phyloP scores from a whole-genome alignment of 2,113 vertebrate species.

The Sphyrna mokarran region DNA sequence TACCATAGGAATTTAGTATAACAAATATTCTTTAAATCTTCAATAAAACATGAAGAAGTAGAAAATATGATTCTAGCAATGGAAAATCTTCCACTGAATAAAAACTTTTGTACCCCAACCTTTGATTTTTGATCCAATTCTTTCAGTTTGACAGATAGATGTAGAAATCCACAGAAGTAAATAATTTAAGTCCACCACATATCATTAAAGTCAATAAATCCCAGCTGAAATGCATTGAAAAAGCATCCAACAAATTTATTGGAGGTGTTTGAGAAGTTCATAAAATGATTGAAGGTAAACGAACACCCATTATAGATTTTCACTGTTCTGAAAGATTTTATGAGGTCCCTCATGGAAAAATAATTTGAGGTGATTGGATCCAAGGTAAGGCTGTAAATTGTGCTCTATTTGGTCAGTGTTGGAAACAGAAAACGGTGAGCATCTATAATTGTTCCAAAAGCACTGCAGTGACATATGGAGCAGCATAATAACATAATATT shows the following conservation, averaged over 20 bases:
- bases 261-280: neutral
- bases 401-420: neutral
- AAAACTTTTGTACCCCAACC: neutral
- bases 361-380: neutral
- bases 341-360: neutral
- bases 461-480: neutral
- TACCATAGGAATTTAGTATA: too few relatives aligned
- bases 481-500: neutral
- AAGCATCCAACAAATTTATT: neutral
- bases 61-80: neutral
- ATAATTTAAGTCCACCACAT: neutral
- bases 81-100: neutral
- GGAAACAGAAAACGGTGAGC: neutral
- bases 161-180: neutral
- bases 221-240: neutral
- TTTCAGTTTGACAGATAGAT: neutral
- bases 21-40: neutral
- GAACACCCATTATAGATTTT: neutral
- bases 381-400: neutral
- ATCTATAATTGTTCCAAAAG: neutral
- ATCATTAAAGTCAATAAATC: neutral
- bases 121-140: neutral
- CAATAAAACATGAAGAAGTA: neutral
- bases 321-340: neutral
- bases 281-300: neutral